phyloP scores from a whole-genome alignment of 2,113 vertebrate species.

The Crotalus viridis region DNA sequence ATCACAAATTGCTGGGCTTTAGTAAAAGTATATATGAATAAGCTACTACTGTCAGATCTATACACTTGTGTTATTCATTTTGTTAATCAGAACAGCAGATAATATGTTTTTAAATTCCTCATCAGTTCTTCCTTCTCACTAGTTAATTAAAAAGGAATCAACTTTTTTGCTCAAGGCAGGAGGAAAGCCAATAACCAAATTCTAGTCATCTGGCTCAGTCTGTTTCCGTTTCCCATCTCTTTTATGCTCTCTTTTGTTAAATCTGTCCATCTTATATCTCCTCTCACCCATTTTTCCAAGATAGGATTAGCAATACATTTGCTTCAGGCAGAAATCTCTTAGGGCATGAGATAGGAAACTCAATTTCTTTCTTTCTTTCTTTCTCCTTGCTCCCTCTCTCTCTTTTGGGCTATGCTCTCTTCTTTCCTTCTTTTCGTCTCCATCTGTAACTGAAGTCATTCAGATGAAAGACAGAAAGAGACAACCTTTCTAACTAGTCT shows the following conservation, averaged over 20 bases:
- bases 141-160: neutral
- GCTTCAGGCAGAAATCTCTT: neutral
- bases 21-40: neutral
- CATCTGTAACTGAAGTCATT: neutral
- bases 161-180: neutral
- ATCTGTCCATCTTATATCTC: neutral
- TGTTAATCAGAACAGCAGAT: neutral
- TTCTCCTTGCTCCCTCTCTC: neutral
- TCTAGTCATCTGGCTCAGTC: neutral
- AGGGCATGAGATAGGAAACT: neutral
- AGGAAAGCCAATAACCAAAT: neutral
- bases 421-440: neutral
- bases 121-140: neutral
- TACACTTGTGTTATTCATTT: neutral
- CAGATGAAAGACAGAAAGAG: neutral
- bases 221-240: neutral
- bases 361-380: neutral
- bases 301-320: neutral
- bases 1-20: neutral
- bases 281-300: neutral
- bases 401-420: neutral
- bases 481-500: neutral
- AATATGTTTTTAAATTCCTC: neutral
- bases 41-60: neutral
- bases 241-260: neutral